Evolutionary conservation across 2,113 vertebrate species (phyloP).

Genomic region (Malurus elegans): DNA sequence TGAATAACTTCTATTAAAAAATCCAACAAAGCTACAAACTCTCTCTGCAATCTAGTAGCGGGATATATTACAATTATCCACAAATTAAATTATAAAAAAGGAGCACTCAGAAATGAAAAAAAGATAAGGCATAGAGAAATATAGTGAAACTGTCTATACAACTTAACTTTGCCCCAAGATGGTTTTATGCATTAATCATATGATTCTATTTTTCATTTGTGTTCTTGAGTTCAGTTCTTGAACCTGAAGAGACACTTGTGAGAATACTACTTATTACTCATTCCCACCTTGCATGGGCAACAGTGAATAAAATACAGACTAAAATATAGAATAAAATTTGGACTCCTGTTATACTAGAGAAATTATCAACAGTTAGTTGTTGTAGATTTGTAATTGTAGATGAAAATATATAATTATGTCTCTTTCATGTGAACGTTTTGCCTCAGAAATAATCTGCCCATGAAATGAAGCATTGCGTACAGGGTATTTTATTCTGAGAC

Average conservation of each 20-base stretch:
- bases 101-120: background rate
- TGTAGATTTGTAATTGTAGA: background rate
- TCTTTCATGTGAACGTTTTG: background rate
- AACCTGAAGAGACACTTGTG: background rate
- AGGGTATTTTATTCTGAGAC: background rate
- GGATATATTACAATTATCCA: background rate
- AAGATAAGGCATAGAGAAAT: background rate
- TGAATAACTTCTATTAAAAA: background rate
- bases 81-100: background rate
- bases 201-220: background rate
- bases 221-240: no score
- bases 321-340: background rate
- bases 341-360: background rate
- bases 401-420: background rate
- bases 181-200: background rate
- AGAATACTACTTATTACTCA: background rate
- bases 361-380: background rate
- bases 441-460: background rate
- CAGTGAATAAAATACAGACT: background rate
- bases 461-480: background rate
- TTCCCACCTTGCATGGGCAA: background rate
- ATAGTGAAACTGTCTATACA: background rate
- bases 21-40: background rate
- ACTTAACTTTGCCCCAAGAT: background rate
- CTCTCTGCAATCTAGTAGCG: background rate